phyloP scores from a whole-genome alignment of 2,888 invertebrate species.

The Neuroscelio doddi region DNA sequence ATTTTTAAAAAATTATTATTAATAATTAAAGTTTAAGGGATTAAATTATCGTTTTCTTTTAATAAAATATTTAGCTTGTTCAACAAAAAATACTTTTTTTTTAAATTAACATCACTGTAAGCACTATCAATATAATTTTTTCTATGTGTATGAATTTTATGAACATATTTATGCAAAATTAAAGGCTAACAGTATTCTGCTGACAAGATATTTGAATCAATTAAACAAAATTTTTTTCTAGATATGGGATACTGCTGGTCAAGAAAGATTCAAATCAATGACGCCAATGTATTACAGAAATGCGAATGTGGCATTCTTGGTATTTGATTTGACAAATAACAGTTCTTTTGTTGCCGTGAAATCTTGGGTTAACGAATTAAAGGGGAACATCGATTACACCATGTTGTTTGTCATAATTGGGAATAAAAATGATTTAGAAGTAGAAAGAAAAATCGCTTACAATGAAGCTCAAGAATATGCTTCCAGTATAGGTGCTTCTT shows the following conservation, averaged over 20 bases:
- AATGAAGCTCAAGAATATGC: constrained; percentile 86
- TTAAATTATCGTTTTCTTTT: too few relatives aligned
- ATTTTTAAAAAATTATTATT: too few relatives aligned
- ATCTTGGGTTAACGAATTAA: constrained; percentile 87
- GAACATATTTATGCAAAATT: too few relatives aligned
- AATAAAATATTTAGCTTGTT: too few relatives aligned
- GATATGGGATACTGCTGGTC: constrained; percentile 94
- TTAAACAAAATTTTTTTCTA: too few relatives aligned
- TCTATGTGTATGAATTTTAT: too few relatives aligned
- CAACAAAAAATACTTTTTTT: too few relatives aligned
- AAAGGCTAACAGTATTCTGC: too few relatives aligned
- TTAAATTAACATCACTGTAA: too few relatives aligned
- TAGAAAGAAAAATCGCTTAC: constrained; percentile 76
- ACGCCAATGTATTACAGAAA: constrained; percentile 96
- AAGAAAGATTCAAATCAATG: constrained; percentile 91
- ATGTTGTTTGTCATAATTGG: constrained; percentile 88
- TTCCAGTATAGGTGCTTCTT: constrained; percentile 84
- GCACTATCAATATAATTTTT: too few relatives aligned
- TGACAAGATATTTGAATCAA: too few relatives aligned
- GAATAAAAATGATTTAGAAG: constrained; percentile 87
- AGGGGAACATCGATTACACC: constrained; percentile 84
- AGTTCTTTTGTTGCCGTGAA: constrained; percentile 86
- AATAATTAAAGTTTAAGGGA: too few relatives aligned
- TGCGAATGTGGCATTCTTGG: constrained; percentile 90
- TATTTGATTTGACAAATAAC: constrained; percentile 87